These are phyloP conservation scores for Acanthiza pusilla DNA, from an alignment of 2,797 vertebrate species.

Conservation along the genomic window DNA sequence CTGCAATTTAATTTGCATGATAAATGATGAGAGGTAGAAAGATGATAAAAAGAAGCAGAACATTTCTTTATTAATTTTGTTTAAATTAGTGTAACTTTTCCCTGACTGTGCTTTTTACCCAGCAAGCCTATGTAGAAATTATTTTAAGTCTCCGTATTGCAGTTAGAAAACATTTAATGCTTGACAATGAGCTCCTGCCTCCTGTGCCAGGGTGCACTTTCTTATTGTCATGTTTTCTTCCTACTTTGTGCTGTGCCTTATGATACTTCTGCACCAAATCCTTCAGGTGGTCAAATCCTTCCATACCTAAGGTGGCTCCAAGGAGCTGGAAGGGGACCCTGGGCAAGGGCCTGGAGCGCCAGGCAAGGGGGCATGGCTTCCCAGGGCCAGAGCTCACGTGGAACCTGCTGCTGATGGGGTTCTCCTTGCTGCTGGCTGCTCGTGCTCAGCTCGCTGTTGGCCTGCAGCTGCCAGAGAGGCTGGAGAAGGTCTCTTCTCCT, in stretches of 20 bases:
- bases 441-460: neutral
- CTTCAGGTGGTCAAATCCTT: neutral
- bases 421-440: neutral
- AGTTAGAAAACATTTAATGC: neutral
- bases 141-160: neutral
- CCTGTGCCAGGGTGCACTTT: neutral
- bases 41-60: slow-evolving; percentile 69
- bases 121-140: slow-evolving; percentile 3
- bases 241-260: neutral
- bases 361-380: neutral
- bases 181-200: neutral
- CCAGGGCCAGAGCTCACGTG: neutral
- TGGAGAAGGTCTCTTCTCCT: neutral
- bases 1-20: slow-evolving; percentile 82
- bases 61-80: slow-evolving; percentile 81
- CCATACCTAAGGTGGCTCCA: neutral
- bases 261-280: neutral
- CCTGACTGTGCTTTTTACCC: slow-evolving; percentile 32
- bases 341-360: neutral
- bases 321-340: neutral
- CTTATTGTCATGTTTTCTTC: neutral
- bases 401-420: neutral
- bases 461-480: neutral
- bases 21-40: slow-evolving; percentile 78
- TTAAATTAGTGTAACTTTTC: slow-evolving; percentile 73